Evolutionary conservation across 1,140 invertebrate species (phyloP).

Genomic region (Hylaeus volcanicus): DNA sequence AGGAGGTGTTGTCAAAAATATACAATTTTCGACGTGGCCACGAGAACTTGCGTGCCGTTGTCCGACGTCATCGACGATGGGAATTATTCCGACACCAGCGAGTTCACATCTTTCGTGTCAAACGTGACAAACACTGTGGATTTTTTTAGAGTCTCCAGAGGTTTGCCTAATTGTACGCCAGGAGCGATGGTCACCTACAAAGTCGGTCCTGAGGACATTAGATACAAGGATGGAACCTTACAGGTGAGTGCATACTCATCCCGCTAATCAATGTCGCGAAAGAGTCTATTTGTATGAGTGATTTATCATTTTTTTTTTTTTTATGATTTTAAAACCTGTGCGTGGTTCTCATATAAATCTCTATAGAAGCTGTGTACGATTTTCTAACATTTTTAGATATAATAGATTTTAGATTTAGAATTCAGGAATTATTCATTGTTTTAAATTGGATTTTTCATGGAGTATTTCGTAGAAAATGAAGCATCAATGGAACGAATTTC

Average conservation of each 20-base stretch:
- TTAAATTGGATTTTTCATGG: no score
- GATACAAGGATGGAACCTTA: slow-evolving; percentile 21
- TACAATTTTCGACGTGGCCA: slow-evolving; percentile 28
- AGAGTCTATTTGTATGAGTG: not conserved
- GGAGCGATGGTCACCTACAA: slow-evolving; percentile 54
- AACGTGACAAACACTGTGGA: not conserved
- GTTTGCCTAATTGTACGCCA: slow-evolving; percentile 34
- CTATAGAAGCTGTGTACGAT: no score
- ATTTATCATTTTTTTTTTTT: no score
- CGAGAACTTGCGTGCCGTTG: slow-evolving; percentile 35
- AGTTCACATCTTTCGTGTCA: slow-evolving; percentile 10
- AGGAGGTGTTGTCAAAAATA: slow-evolving; percentile 56
- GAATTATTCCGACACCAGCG: not conserved
- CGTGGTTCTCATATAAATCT: no score
- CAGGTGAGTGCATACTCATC: slow-evolving; percentile 41
- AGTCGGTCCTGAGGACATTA: slow-evolving; percentile 21
- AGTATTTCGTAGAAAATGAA: no score
- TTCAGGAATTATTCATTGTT: no score
- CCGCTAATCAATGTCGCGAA: no score
- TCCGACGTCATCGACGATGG: not conserved
- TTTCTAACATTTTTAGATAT: no score
- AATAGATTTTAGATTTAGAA: no score
- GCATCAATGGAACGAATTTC: no score
- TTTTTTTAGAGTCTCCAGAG: slow-evolving; percentile 28
- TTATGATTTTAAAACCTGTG: no score